Percentiles rank a stretch among this genome's conserved stretches.
Evolutionary conservation across 2,113 vertebrate species (phyloP).

Genomic region (Campylorhamphus procurvoides): DNA sequence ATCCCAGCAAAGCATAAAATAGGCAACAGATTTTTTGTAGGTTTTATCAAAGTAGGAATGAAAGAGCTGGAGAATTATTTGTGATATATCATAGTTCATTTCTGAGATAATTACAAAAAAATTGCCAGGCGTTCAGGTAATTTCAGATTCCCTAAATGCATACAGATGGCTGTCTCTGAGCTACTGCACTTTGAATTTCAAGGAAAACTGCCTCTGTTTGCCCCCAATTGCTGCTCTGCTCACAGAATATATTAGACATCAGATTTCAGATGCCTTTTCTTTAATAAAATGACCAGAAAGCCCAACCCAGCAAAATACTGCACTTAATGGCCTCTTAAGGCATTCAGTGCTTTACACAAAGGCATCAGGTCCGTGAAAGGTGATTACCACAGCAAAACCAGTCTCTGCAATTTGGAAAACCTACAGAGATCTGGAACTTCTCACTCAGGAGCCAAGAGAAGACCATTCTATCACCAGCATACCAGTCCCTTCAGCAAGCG

Average conservation of each 20-base stretch:
- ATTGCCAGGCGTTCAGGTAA: not conserved
- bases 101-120: not conserved
- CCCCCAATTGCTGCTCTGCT: not conserved
- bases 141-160: constrained; percentile 21
- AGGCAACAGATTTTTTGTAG: not conserved
- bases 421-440: not conserved
- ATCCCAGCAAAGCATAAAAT: not conserved
- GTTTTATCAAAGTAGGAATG: not conserved
- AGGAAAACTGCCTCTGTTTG: constrained; percentile 24
- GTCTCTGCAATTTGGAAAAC: not conserved
- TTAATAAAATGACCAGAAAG: not conserved
- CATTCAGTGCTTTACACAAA: not conserved
- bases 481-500: not conserved
- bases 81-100: constrained; percentile 2
- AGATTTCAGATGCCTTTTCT: not conserved
- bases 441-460: not conserved
- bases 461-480: not conserved
- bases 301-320: not conserved
- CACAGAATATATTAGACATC: not conserved
- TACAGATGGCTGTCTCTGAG: not conserved
- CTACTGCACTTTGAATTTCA: constrained; percentile 3
- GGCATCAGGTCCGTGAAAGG: not conserved
- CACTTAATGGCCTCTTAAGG: not conserved
- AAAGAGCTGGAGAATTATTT: not conserved
- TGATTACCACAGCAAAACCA: not conserved